Percentiles rank a stretch among this genome's conserved stretches.
Evolutionary conservation across 2,113 vertebrate genomes (phyloP).

Genomic region (Pelmatolapia mariae): DNA sequence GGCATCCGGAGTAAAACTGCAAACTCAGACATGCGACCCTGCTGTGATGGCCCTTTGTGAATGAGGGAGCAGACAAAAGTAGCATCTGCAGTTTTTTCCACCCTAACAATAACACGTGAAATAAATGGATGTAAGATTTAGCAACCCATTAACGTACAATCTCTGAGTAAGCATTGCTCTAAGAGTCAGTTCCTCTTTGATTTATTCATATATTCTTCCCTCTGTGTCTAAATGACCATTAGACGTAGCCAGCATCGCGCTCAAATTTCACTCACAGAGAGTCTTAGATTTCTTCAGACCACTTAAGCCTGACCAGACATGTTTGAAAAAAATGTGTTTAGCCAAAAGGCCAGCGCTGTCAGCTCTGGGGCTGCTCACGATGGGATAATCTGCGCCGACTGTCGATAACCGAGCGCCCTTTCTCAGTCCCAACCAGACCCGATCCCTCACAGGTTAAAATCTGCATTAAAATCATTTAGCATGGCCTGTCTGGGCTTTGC

Average conservation of each 20-base stretch:
- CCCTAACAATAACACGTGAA: not conserved
- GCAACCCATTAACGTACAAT: not conserved
- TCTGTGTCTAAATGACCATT: slow-evolving; percentile 2
- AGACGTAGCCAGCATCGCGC: not conserved
- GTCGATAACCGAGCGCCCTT: slow-evolving; percentile 47
- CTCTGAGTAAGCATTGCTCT: not conserved
- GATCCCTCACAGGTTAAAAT: slow-evolving; percentile 40
- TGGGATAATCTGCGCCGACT: slow-evolving; percentile 49
- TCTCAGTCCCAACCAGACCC: slow-evolving; percentile 16
- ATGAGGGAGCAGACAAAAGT: not conserved
- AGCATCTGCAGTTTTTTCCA: not conserved
- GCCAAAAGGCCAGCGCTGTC: slow-evolving; percentile 57
- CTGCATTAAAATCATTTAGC: slow-evolving; percentile 43
- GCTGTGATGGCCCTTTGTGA: not conserved
- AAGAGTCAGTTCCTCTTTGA: not conserved
- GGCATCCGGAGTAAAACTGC: not conserved
- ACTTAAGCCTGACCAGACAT: slow-evolving; percentile 31
- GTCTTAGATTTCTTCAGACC: slow-evolving; percentile 20
- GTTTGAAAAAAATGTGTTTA: slow-evolving; percentile 35
- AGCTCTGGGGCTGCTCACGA: slow-evolving; percentile 34
- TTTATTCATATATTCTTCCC: not conserved
- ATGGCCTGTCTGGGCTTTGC: not conserved
- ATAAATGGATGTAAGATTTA: not conserved
- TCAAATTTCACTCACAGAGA: slow-evolving; percentile 24
- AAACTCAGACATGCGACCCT: not conserved